These are phyloP conservation scores for Leptodactylus fallax DNA, from an alignment of 2,797 vertebrate species.

Conservation along the genomic window DNA sequence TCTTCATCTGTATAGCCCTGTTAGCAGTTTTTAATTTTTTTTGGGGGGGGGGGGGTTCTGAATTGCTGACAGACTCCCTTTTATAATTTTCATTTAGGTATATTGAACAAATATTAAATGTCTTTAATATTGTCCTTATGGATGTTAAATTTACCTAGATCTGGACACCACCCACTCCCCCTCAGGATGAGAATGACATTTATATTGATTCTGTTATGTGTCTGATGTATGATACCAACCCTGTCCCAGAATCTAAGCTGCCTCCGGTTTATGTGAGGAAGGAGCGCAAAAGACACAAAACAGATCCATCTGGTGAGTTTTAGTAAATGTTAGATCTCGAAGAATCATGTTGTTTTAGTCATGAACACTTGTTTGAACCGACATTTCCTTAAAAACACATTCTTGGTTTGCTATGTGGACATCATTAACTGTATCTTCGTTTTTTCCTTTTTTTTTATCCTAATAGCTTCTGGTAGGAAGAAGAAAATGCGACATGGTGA, in stretches of 20 bases:
- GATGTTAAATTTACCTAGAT: constrained; percentile 74
- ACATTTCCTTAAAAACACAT: neutral
- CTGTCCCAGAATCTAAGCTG: constrained; percentile 89
- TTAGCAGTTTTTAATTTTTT: no score
- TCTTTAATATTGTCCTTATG: neutral
- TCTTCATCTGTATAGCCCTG: no score
- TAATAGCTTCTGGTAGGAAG: constrained; percentile 84
- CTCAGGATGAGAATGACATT: constrained; percentile 93
- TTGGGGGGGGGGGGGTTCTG: no score
- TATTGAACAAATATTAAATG: neutral
- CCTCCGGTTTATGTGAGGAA: constrained; percentile 90
- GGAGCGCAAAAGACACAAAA: constrained; percentile 90
- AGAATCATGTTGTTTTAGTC: neutral
- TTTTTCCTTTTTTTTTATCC: neutral
- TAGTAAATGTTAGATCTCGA: neutral
- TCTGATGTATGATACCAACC: constrained; percentile 89
- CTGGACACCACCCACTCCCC: constrained; percentile 93
- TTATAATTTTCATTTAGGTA: no score
- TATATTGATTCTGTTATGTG: constrained; percentile 94
- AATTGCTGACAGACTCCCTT: no score
- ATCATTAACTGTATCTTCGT: neutral
- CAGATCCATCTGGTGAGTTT: constrained; percentile 84
- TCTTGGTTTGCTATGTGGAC: neutral
- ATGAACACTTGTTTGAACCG: neutral
- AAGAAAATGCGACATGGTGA: constrained; percentile 93